Conservation (phyloP, 1,140 invertebrate species). For the Pseudomyrmex cubaensis region DNA sequence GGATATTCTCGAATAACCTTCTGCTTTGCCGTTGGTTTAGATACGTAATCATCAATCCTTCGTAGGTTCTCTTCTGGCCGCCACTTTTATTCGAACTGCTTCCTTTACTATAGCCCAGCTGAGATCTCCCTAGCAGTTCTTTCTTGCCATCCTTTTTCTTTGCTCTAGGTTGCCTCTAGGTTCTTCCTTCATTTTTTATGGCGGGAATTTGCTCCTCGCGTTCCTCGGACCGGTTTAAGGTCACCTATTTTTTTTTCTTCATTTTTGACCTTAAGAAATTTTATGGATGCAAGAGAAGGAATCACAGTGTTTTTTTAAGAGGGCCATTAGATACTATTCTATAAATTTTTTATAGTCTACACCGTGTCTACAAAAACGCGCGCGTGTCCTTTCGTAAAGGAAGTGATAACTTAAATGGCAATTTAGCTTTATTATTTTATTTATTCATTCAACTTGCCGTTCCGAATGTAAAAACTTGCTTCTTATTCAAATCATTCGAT, state of each 20-base stretch:
- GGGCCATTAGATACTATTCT: slow-evolving; percentile 44
- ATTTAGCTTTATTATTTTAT: too few species aligned
- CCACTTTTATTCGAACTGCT: slow-evolving; percentile 50
- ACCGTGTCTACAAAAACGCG: not conserved
- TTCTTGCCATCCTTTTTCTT: slow-evolving; percentile 38
- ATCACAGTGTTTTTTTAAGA: slow-evolving; percentile 2
- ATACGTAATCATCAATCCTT: slow-evolving; percentile 69
- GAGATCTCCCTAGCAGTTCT: slow-evolving; percentile 25
- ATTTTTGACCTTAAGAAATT: slow-evolving; percentile 26
- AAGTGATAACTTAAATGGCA: not conserved
- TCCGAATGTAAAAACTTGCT: not conserved
- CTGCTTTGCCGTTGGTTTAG: slow-evolving; percentile 64
- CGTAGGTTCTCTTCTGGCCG: slow-evolving; percentile 16
- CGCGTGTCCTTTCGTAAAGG: not conserved
- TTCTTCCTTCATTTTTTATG: slow-evolving; percentile 45
- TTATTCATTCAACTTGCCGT: not conserved
- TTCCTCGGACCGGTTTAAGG: slow-evolving; percentile 71
- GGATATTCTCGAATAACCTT: slow-evolving; percentile 56
- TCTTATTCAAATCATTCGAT: not conserved
- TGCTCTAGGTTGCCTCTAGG: slow-evolving; percentile 27
- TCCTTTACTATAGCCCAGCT: slow-evolving; percentile 60
- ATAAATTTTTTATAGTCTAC: slow-evolving; percentile 50
- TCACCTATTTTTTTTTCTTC: slow-evolving; percentile 62
- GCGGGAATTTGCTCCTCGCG: slow-evolving; percentile 45
- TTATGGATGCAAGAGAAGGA: slow-evolving; percentile 25